phyloP scores from a whole-genome alignment of 1,140 invertebrate species.

The Panonychus citri region DNA sequence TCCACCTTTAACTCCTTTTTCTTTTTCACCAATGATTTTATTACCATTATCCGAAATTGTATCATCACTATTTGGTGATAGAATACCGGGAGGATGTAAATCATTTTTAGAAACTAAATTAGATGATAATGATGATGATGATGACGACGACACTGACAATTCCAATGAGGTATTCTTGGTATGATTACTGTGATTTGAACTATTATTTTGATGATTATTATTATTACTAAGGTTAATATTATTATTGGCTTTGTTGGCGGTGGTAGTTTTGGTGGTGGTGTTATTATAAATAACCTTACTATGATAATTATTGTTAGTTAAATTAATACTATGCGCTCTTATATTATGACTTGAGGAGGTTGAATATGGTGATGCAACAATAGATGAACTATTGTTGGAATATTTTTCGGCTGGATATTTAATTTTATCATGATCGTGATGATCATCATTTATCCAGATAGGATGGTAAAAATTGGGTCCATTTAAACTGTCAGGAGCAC shows the following conservation, averaged over 20 bases:
- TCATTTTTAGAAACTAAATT: too few species aligned
- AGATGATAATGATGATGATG: too few species aligned
- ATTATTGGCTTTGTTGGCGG: too few species aligned
- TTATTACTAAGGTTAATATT: too few species aligned
- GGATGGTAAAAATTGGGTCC: slow-evolving; percentile 38
- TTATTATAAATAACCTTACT: not conserved
- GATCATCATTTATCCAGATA: not conserved
- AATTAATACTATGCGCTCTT: not conserved
- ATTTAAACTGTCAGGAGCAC: slow-evolving; percentile 66
- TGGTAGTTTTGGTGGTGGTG: too few species aligned
- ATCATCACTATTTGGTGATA: too few species aligned
- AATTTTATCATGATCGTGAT: not conserved
- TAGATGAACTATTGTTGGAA: not conserved
- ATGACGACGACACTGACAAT: not conserved
- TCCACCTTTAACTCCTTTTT: too few species aligned
- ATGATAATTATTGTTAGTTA: not conserved
- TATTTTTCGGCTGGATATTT: not conserved
- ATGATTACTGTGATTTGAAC: too few species aligned
- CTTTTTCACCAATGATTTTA: too few species aligned
- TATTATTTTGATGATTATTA: too few species aligned
- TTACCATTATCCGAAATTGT: too few species aligned
- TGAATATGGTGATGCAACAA: not conserved
- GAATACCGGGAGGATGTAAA: too few species aligned
- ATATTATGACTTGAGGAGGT: not conserved
- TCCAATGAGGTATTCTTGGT: not conserved